Base-by-base conservation (phyloP, 2,888 invertebrate species). In the Heteropelma amictum region DNA sequence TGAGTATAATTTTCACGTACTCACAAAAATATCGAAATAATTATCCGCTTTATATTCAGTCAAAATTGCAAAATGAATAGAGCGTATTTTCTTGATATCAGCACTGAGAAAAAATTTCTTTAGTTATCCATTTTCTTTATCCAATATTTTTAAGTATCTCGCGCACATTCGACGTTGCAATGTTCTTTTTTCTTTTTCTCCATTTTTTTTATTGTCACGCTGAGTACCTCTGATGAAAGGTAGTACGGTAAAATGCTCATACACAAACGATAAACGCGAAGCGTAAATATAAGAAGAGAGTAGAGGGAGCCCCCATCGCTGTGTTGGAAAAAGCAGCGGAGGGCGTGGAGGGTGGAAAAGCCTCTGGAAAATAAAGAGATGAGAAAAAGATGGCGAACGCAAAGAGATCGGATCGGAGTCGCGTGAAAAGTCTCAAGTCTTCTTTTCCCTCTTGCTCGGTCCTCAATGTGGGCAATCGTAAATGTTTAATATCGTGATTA, bases 401-500 rank as follows among this genome's bases (percentile, higher is more conserved):
- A 53, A 64, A 71, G 60, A 76, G 77, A 77, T 78, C 74, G 61
- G 76, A 74, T 72, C 79, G 79, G 79, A 77, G 75, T 45, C 64
- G 71, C 67, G 72, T 69, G 77, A 78, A 75, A 77, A 76, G 77
- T 79, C 84, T 84, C 80, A 81, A 79, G 71, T 54, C 42, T 53
- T 45, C 30, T 45, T 47, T 23, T 70, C 61, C 40, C 21, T 47
- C 38, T n/a, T 26, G 54, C 21, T 33, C 54, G 0, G 35, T 54
- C 12, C 60, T 35, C 75, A 56, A 58, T 63, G 67, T 38, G 67
- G 83, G 84, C 84, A 86, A 88, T 88, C 86, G 85, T 88, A 87
- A 87, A 88, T 88, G 86, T 89, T 88, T 89, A 89, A 89, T 88
- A 88, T 88, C 88, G 87, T 88, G 88, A 89, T 89, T 89, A 89